These are phyloP conservation scores for Heliconius erato DNA, from an alignment of 2,888 invertebrate species.

Conservation along the genomic window DNA sequence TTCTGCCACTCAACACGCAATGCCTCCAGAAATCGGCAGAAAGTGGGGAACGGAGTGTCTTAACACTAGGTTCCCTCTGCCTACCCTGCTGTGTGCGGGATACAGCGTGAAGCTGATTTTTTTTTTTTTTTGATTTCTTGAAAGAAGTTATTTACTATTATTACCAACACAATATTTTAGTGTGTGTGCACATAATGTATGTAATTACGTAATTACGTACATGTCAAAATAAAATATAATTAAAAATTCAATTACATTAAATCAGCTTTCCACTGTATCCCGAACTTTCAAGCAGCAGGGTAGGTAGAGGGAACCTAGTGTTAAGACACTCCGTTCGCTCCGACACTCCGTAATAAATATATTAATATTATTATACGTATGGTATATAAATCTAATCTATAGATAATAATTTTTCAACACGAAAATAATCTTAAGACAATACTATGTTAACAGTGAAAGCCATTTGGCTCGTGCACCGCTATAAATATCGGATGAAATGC, in stretches of 20 bases:
- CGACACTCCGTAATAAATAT: background rate
- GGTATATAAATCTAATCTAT: conserved; percentile 12
- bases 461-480: conserved; percentile 75
- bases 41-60: too few relatives aligned
- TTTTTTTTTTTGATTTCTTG: too few relatives aligned
- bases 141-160: background rate
- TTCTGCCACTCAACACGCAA: too few relatives aligned
- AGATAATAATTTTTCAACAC: conserved; percentile 44
- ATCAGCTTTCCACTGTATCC: too few relatives aligned
- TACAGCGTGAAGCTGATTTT: too few relatives aligned
- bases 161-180: background rate
- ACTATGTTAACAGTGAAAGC: conserved; percentile 74
- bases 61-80: too few relatives aligned
- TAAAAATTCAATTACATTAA: background rate
- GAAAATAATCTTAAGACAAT: conserved; percentile 49
- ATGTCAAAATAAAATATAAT: background rate
- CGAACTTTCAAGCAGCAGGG: too few relatives aligned
- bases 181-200: background rate
- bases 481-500: conserved; percentile 63
- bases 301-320: too few relatives aligned
- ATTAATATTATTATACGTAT: background rate
- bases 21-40: too few relatives aligned
- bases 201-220: background rate
- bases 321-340: too few relatives aligned
- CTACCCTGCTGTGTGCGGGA: too few relatives aligned